Conservation (phyloP, 1,140 invertebrate genomes). For the Alviniconcha marisindica region DNA sequence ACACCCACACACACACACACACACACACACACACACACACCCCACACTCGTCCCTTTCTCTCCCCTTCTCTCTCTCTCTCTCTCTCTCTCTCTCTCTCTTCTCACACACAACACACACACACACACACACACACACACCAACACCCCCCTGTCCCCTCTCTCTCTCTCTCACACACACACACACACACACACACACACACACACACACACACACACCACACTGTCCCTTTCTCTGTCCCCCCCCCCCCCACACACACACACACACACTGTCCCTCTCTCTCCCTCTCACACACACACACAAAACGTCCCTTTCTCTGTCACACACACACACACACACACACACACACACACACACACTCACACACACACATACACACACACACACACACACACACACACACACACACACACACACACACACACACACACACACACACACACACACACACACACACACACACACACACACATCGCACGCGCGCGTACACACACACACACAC, state of each 20-base stretch:
- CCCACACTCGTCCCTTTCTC: not conserved
- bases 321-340: too few relatives aligned
- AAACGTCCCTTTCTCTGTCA: not conserved
- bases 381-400: too few relatives aligned
- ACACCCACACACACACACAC: too few relatives aligned
- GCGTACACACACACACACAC: too few relatives aligned
- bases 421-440: too few relatives aligned
- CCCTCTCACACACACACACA: conserved; percentile 7
- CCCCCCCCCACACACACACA: not conserved
- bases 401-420: too few relatives aligned
- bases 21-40: too few relatives aligned
- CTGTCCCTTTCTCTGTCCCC: not conserved
- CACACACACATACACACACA: too few relatives aligned
- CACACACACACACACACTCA: too few relatives aligned
- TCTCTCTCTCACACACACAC: not conserved
- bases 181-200: too few relatives aligned
- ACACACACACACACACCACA: not conserved
- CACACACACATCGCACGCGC: too few relatives aligned
- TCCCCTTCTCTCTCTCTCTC: not conserved
- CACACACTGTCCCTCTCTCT: not conserved
- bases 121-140: conserved; percentile 1
- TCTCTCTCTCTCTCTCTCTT: not conserved
- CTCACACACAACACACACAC: not conserved
- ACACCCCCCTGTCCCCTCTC: not conserved
- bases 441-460: too few relatives aligned